phyloP scores from a whole-genome alignment of 2,113 vertebrate genomes.

The Alouatta palliata region DNA sequence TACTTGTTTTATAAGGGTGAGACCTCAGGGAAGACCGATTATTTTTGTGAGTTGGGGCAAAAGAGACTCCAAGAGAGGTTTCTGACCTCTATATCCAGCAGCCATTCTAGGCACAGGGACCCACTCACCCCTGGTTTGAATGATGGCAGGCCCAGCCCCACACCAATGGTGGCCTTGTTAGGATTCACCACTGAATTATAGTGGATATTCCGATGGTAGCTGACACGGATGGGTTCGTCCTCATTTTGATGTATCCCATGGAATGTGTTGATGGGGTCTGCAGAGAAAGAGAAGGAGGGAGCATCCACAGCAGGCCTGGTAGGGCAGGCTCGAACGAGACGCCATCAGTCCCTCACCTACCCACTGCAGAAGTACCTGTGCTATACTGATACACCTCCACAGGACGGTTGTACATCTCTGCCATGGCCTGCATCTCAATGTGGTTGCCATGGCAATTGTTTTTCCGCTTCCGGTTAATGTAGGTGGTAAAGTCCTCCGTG shows the following conservation, averaged over 20 bases:
- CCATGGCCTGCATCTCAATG: constrained; percentile 99
- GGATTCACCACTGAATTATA: constrained; percentile 99
- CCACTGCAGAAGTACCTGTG: constrained; percentile 86
- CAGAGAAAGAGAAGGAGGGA: constrained; percentile 44
- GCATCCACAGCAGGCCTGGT: neutral
- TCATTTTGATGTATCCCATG: constrained; percentile 97
- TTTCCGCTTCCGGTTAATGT: constrained; percentile 97
- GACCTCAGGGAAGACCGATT: neutral
- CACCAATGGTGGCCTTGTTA: constrained; percentile 97
- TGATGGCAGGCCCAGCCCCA: constrained; percentile 94
- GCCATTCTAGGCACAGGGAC: neutral
- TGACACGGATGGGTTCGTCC: constrained; percentile 96
- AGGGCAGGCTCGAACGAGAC: neutral
- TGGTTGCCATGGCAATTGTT: constrained; percentile 98
- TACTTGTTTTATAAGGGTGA: constrained; percentile 24
- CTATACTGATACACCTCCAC: constrained; percentile 96
- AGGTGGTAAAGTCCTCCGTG: constrained; percentile 97
- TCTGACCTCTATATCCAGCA: constrained; percentile 25
- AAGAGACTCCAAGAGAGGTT: neutral
- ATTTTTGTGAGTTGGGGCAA: neutral
- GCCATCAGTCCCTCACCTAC: neutral
- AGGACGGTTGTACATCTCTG: constrained; percentile 97
- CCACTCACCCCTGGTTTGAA: constrained; percentile 94
- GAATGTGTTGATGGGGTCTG: constrained; percentile 98
- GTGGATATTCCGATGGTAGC: constrained; percentile 98